These are phyloP conservation scores for Chorisops tibialis DNA, from an alignment of 2,888 invertebrate species.

Conservation along the genomic window DNA sequence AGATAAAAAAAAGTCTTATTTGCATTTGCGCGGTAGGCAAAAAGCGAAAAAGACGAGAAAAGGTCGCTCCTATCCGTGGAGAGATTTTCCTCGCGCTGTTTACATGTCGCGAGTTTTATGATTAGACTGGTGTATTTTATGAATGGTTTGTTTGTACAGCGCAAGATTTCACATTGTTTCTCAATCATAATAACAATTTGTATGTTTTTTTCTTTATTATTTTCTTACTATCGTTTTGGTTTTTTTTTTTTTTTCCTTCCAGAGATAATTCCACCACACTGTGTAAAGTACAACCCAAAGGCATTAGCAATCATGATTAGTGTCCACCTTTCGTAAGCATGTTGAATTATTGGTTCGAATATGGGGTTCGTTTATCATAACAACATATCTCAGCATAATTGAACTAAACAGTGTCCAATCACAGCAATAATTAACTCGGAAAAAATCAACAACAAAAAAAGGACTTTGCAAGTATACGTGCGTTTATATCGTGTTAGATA, in stretches of 20 bases:
- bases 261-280: not conserved
- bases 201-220: not conserved
- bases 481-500: not conserved
- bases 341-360: too few relatives aligned
- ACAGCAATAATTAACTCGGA: slow-evolving; percentile 32
- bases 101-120: not conserved
- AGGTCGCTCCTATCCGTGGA: slow-evolving; percentile 16
- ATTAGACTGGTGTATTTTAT: too few relatives aligned
- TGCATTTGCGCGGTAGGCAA: slow-evolving; percentile 5
- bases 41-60: slow-evolving; percentile 9
- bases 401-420: slow-evolving; percentile 30
- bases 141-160: slow-evolving; percentile 2
- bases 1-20: slow-evolving; percentile 15
- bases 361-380: not conserved
- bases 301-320: too few relatives aligned
- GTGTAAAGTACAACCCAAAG: too few relatives aligned
- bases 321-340: too few relatives aligned
- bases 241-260: not conserved
- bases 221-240: not conserved
- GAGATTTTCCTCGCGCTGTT: slow-evolving; percentile 13
- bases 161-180: not conserved
- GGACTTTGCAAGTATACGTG: slow-evolving; percentile 22
- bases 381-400: slow-evolving; percentile 17
- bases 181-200: too few relatives aligned
- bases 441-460: slow-evolving; percentile 27